Conservation (phyloP, 1,140 invertebrate genomes). For the Sycobia sp. region DNA sequence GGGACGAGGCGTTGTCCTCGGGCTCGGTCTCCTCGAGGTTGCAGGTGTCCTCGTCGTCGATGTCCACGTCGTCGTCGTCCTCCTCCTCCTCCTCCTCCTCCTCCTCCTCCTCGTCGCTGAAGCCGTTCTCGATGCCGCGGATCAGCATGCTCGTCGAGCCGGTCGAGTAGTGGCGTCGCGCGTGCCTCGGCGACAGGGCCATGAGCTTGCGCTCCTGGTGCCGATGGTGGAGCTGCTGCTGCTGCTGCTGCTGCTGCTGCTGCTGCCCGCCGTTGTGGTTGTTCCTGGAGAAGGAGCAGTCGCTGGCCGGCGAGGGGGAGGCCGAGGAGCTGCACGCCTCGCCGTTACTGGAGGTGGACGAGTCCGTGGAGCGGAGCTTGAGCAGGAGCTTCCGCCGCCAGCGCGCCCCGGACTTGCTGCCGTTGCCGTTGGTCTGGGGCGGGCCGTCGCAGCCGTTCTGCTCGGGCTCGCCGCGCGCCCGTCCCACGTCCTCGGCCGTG, state of each 20-base stretch:
- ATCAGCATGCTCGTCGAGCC: slow-evolving; percentile 24
- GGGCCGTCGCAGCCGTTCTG: neutral
- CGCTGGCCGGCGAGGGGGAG: slow-evolving; percentile 46
- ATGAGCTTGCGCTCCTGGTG: neutral
- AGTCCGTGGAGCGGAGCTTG: slow-evolving; percentile 48
- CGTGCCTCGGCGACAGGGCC: neutral
- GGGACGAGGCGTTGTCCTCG: slow-evolving; percentile 52
- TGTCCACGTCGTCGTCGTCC: slow-evolving; percentile 31
- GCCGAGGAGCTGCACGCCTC: slow-evolving; percentile 41
- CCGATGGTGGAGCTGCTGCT: neutral
- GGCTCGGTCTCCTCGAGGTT: slow-evolving; percentile 48
- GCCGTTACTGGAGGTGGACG: slow-evolving; percentile 42
- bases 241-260: neutral
- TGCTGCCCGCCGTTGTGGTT: neutral
- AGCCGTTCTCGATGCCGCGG: slow-evolving; percentile 39
- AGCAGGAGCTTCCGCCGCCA: slow-evolving; percentile 50
- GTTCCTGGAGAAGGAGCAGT: slow-evolving; percentile 33
- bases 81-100: slow-evolving; percentile 38
- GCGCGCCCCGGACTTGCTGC: slow-evolving; percentile 41
- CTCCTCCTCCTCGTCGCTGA: slow-evolving; percentile 43
- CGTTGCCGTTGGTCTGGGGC: slow-evolving; percentile 12
- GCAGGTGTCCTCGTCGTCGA: slow-evolving; percentile 39
- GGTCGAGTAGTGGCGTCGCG: neutral
- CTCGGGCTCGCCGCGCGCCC: no score
- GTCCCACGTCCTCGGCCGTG: neutral